phyloP scores from a whole-genome alignment of 2,888 invertebrate species.

The Drosophila dives region DNA sequence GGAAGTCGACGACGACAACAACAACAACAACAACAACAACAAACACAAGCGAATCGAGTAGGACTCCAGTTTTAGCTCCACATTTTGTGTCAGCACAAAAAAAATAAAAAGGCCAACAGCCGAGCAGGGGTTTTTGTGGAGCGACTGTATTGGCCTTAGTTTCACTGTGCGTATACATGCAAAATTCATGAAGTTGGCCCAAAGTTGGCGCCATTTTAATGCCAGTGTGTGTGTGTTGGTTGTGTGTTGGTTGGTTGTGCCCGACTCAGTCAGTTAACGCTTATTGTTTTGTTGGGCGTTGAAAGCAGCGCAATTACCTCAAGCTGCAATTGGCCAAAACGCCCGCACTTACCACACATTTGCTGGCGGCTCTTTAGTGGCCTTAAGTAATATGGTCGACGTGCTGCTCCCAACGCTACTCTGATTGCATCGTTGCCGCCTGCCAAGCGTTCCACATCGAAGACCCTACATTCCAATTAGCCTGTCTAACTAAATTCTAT shows the following conservation, averaged over 20 bases:
- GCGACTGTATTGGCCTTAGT: conserved; percentile 45
- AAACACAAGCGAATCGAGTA: conserved; percentile 23
- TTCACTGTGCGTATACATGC: conserved; percentile 69
- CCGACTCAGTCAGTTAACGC: conserved; percentile 43
- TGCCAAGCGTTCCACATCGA: conserved; percentile 1
- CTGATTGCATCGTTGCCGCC: conserved; percentile 3
- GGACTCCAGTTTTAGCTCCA: conserved; percentile 43
- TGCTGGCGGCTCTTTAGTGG: conserved; percentile 58
- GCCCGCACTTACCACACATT: conserved; percentile 31
- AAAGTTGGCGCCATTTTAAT: conserved; percentile 74
- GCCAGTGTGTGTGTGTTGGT: conserved; percentile 16
- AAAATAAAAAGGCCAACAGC: conserved; percentile 23
- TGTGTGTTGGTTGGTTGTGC: conserved; percentile 16
- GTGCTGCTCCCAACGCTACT: conserved; percentile 19
- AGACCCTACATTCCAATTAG: conserved; percentile 34
- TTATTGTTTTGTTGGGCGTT: conserved; percentile 57
- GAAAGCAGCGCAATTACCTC: conserved; percentile 61
- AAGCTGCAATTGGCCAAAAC: conserved; percentile 46
- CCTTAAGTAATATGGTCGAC: conserved; percentile 55
- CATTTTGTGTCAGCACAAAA: conserved; percentile 68
- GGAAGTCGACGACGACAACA: conserved; percentile 59
- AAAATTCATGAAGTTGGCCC: conserved; percentile 78
- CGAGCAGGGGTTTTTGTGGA: conserved; percentile 20
- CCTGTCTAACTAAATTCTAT: conserved; percentile 19
- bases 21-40: conserved; percentile 30